These are phyloP conservation scores for Chaenogobius annularis DNA, from an alignment of 2,113 vertebrate genomes.

Conservation along the genomic window DNA sequence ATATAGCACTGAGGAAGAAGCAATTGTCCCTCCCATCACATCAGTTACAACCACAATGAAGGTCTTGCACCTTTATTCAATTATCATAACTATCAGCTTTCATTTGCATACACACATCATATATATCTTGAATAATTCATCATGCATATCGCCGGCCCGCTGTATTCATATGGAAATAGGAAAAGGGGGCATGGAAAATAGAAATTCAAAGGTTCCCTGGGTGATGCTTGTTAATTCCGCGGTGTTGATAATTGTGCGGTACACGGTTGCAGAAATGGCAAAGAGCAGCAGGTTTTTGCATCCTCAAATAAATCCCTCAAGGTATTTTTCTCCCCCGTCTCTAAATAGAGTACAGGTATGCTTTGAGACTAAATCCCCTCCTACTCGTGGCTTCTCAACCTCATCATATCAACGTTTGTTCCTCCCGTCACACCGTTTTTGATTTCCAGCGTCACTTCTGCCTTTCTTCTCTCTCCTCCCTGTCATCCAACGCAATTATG, in stretches of 20 bases:
- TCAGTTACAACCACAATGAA: slow-evolving; percentile 60
- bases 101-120: slow-evolving; percentile 54
- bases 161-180: slow-evolving; percentile 49
- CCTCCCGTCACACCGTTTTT: background rate
- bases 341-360: slow-evolving; percentile 1
- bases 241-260: slow-evolving; percentile 28
- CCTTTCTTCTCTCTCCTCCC: slow-evolving; percentile 9
- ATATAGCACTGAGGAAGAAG: slow-evolving; percentile 38
- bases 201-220: slow-evolving; percentile 42
- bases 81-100: slow-evolving; percentile 59
- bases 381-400: slow-evolving; percentile 15
- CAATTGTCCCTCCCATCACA: slow-evolving; percentile 49
- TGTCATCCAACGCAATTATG: slow-evolving; percentile 27
- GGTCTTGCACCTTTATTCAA: slow-evolving; percentile 62
- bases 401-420: slow-evolving; percentile 11
- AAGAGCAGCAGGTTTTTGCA: slow-evolving; percentile 34
- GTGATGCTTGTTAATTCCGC: slow-evolving; percentile 48
- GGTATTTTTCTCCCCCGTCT: background rate
- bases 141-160: slow-evolving; percentile 45
- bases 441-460: background rate
- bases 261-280: slow-evolving; percentile 21
- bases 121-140: slow-evolving; percentile 72
- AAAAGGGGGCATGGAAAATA: slow-evolving; percentile 29
- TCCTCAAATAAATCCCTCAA: slow-evolving; percentile 12
- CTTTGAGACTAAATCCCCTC: background rate